Base-by-base conservation (phyloP, 2,113 vertebrate species). In the Accipiter cooperii region DNA sequence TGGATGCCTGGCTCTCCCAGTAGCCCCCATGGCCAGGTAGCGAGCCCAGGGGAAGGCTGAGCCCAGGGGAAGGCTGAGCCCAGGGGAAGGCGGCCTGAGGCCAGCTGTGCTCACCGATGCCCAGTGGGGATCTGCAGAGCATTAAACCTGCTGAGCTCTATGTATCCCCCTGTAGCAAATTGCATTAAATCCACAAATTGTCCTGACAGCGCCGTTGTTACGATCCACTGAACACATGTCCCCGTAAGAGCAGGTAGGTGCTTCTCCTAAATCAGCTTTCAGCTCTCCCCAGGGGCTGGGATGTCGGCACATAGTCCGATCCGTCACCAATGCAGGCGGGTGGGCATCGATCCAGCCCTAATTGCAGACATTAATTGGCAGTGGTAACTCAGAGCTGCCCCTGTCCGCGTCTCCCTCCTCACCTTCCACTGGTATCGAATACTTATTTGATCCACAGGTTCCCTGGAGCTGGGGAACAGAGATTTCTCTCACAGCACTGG, bases 221-320 rank as follows among this genome's bases (percentile, higher is more conserved):
- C 1, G 6, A 42, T 3, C 26, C 36, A 10, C 65, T 2, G 22
- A 31, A 8, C n/a, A 18, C 2, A 0, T 6, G 38, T 29, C 51
- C 51, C 7, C 2, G 15, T 34, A 26, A 47, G 16, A 90, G 26
- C 82, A 52, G 34, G 86, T 4, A 33, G 42, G 38, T 51, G 44
- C 31, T 36, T 25, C 54, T 65, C 34, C 55, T 20, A 51, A 33
- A 49, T 28, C 38, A 19, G 0, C 21, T 25, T 21, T 2, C 24
- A 26, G n/a, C 75, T 38, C 25, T 79, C 17, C 68, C 61, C 19
- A 22, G 47, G 47, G 60, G 26, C 71, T 21, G 75, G 52, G 42
- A 31, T 2, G 2, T 1, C 0, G 1, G 26, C 58, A 33, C 31
- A 0, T 0, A 21, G 25, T 9, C 22, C 3, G 0, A 13, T 25